These are phyloP conservation scores for Metacarcinus magister DNA, from an alignment of 2,888 invertebrate genomes.

Conservation along the genomic window DNA sequence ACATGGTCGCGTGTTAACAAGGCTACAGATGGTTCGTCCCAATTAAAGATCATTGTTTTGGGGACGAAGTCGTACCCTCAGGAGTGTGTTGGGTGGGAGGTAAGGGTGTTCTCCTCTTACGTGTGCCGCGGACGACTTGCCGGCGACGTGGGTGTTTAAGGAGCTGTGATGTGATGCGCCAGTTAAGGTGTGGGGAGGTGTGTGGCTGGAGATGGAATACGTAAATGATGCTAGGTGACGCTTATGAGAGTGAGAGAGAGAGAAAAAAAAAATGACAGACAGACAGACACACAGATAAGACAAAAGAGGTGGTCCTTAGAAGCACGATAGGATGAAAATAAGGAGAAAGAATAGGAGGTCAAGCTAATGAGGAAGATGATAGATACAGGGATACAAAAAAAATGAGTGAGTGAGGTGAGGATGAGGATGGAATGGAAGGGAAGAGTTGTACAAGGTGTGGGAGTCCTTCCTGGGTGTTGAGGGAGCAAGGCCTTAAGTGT, in stretches of 20 bases:
- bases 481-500: constrained; percentile 12
- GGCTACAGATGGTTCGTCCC: background rate
- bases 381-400: background rate
- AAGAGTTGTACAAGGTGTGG: background rate
- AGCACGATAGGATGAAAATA: background rate
- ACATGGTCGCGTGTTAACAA: background rate
- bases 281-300: background rate
- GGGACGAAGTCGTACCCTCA: background rate
- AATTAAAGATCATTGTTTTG: constrained; percentile 26
- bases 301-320: background rate
- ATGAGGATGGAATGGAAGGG: background rate
- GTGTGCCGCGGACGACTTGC: background rate
- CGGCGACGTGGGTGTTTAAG: background rate
- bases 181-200: background rate
- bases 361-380: background rate
- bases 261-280: background rate
- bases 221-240: background rate
- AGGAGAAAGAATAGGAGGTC: background rate
- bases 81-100: background rate
- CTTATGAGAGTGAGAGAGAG: background rate
- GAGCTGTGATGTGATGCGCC: background rate
- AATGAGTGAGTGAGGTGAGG: background rate
- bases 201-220: background rate
- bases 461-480: background rate
- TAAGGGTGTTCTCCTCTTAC: background rate